These are phyloP conservation scores for Cynaeus angustus DNA, from an alignment of 2,888 invertebrate species.

Conservation along the genomic window DNA sequence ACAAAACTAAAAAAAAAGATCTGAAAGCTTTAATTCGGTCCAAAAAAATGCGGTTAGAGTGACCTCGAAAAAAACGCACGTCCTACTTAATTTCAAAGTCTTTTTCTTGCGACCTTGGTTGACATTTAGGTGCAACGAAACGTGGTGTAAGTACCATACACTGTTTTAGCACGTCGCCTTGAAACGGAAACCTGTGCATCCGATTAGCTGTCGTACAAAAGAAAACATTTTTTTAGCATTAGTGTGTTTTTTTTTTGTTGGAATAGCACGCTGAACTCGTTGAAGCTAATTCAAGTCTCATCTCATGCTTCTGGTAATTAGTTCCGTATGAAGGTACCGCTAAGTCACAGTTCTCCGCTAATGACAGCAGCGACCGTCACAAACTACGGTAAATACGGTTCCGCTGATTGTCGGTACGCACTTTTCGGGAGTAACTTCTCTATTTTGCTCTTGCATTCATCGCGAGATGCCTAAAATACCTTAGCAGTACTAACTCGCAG, in stretches of 20 bases:
- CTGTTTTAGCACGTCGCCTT: neutral
- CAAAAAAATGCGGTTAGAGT: no score
- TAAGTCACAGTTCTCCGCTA: conserved; percentile 50
- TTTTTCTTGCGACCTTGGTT: no score
- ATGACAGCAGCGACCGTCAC: conserved; percentile 38
- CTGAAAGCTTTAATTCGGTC: no score
- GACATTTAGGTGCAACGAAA: no score
- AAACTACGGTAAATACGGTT: conserved; percentile 24
- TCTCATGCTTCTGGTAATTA: conserved; percentile 49
- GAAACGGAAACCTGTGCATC: conserved; percentile 1
- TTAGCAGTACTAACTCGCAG: conserved; percentile 2
- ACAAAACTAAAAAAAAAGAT: no score
- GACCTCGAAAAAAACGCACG: no score
- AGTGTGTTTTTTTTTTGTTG: conserved; percentile 1
- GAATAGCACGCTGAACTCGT: conserved; percentile 24
- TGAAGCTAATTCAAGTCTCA: conserved; percentile 38
- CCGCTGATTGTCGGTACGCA: neutral
- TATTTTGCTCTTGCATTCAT: no score
- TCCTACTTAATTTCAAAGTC: no score
- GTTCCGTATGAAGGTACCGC: conserved; percentile 53
- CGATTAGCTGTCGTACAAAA: neutral
- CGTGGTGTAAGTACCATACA: neutral
- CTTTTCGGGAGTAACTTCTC: neutral
- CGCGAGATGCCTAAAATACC: conserved; percentile 6
- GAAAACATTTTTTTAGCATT: neutral